Base-by-base conservation (phyloP, 1,140 invertebrate genomes). In the Lasioglossum baleicum region DNA sequence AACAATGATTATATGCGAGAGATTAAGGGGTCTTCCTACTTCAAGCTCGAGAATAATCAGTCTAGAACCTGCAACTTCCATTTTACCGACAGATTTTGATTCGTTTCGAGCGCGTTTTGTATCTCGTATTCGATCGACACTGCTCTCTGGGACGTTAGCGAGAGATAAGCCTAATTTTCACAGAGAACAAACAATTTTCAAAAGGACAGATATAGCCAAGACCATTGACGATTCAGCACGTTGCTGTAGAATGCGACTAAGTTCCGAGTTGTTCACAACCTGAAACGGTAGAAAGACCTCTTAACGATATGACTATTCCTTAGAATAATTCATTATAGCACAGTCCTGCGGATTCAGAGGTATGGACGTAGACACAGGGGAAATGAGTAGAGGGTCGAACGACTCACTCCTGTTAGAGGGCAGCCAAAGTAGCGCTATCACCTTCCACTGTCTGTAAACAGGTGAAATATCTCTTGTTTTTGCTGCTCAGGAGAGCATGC, bases 391-490 rank as follows among this genome's bases (percentile, higher is more conserved):
- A 90, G 86, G 84, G 79, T 87, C 81, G 86, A 88, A 87, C 81
- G 81, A 90, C 86, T 92, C 92, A 92, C 90, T 92, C 88, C 90
- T 92, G 92, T 92, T 92, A 93, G 88, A 92, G 91, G 89, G 91
- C 92, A 89, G 91, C 91, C 92, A 93, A 89, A 89, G 90, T 92
- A 91, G 91, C 88, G 82, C 88, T 92, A 91, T 93, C 92, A 89
- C 89, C 92, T 89, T 93, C 92, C 91, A 89, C 88, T 86, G 89
- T 93, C 92, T 93, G 92, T 88, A 91, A 93, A 92, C 89, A 92
- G 83, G 90, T 89, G 79, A 92, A 91, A 92, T 76, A 88, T 85
- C 86, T 91, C 88, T 91, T 85, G 89, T 89, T 90, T 88, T 86
- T 88, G 87, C 83, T 84, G 89, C 90, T 88, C 77, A 82, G 78